A percentile compares a stretch with the other conserved stretches of the same genome.
phyloP scores from a whole-genome alignment of 2,888 invertebrate genomes.

The Eupithecia inturbata region DNA sequence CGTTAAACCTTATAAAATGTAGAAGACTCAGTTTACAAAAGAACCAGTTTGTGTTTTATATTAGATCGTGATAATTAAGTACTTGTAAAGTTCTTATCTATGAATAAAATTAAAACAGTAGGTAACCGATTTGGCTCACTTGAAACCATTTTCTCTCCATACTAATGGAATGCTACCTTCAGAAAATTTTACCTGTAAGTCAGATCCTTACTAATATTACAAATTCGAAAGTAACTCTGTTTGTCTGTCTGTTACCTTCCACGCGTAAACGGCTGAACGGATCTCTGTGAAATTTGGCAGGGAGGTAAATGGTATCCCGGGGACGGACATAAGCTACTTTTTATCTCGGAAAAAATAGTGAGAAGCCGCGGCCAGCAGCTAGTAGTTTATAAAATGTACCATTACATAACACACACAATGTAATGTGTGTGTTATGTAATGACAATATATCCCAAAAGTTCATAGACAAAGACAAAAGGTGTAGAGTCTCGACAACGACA shows the following conservation, averaged over 20 bases:
- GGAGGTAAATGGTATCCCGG: too few species aligned
- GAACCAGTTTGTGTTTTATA: background rate
- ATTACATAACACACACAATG: too few species aligned
- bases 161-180: background rate
- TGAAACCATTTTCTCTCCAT: background rate
- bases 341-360: too few species aligned
- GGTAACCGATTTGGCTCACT: background rate
- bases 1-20: background rate
- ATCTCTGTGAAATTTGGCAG: too few species aligned
- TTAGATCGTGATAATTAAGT: background rate
- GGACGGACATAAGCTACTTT: too few species aligned
- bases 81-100: background rate
- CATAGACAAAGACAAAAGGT: slow-evolving; percentile 59
- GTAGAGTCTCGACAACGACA: slow-evolving; percentile 61
- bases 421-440: too few species aligned
- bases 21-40: background rate
- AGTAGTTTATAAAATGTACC: background rate
- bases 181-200: background rate
- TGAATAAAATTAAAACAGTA: background rate
- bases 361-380: too few species aligned
- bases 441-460: slow-evolving; percentile 55
- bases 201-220: too few species aligned
- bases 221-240: too few species aligned
- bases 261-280: too few species aligned
- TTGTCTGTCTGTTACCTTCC: too few species aligned